Evolutionary conservation across 2,888 invertebrate species (phyloP), one percentile per base, ranked within the genome.

Genomic region (Apomyelois bistriatella): DNA sequence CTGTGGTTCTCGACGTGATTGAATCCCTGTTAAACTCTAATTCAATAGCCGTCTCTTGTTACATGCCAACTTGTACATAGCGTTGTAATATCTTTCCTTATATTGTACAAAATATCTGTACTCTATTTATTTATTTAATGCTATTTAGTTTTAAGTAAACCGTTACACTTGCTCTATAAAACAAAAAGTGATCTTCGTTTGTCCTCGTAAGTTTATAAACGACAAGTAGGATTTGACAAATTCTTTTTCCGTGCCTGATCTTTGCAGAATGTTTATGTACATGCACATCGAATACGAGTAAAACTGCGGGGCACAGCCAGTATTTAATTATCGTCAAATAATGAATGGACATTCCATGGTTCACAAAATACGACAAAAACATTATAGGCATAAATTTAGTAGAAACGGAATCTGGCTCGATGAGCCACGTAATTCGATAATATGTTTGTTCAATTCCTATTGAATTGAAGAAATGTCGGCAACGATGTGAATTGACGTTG

Each of bases 1-100:
- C 51, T 37, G 50, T 12, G 49, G 48, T 48, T 46, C 40, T 30
- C 49, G 40, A 40, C 30, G 40, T 51, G 54, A 54, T 54, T 51
- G 54, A 51, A 51, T 54, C 46, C 36, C 40, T 54, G 47, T 38
- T 32, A 41, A 9, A 9, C 28, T 41, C 16, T 37, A 38, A 52
- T 51, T 35, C 40, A 48, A 54, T 51, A 38, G n/a, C 17, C 35
- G 46, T 17, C 32, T 47, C 22, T 15, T 2, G 16, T 16, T 10
- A 40, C 9, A 40, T 2, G 8, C n/a, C 32, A 32, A 40, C 15
- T 16, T 9, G 16, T 35, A 35, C 13, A 32, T 17, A 5, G 16
- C 6, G 12, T 22, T 15, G 38, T 38, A 38, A 12, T 38, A 38
- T 32, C 7, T 32, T 32, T 8, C 32, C 2, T 32, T 32, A 8